These are phyloP conservation scores for Casuarius casuarius DNA, from an alignment of 2,113 vertebrate genomes.

Conservation along the genomic window DNA sequence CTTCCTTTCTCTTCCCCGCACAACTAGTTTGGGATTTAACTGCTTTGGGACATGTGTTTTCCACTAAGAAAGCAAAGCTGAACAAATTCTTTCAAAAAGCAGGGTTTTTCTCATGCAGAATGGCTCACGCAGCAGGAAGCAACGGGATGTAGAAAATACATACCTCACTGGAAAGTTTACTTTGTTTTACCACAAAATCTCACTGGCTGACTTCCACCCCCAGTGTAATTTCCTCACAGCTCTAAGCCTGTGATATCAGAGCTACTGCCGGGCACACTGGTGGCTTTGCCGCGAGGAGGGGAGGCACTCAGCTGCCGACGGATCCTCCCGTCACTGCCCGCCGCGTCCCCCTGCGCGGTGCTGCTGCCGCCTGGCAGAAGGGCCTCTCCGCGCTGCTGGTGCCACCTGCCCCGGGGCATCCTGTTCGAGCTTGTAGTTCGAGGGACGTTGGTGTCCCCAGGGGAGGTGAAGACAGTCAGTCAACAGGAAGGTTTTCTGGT, in stretches of 20 bases:
- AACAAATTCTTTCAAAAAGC: neutral
- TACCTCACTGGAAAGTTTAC: constrained; percentile 65
- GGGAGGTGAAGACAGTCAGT: accelerated
- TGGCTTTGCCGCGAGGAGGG: constrained; percentile 14
- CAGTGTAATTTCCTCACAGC: constrained; percentile 62
- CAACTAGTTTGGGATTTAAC: neutral
- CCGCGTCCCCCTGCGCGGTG: no score
- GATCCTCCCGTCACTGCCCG: neutral
- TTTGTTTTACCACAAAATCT: constrained; percentile 59
- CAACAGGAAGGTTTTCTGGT: neutral
- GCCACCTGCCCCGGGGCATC: accelerated
- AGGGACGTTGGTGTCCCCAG: neutral
- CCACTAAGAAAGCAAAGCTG: neutral
- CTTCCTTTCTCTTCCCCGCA: neutral
- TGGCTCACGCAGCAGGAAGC: constrained; percentile 42
- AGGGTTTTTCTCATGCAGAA: neutral
- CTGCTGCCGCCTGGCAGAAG: no score
- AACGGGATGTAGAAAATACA: constrained; percentile 36
- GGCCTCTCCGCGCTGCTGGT: accelerated
- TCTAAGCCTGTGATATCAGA: neutral
- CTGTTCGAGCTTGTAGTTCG: accelerated
- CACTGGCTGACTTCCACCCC: constrained; percentile 59
- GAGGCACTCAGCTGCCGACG: neutral
- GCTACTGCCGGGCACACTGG: accelerated
- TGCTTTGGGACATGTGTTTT: neutral